Base-by-base conservation (phyloP, 2,888 invertebrate species). In the Oasisia sp. region DNA sequence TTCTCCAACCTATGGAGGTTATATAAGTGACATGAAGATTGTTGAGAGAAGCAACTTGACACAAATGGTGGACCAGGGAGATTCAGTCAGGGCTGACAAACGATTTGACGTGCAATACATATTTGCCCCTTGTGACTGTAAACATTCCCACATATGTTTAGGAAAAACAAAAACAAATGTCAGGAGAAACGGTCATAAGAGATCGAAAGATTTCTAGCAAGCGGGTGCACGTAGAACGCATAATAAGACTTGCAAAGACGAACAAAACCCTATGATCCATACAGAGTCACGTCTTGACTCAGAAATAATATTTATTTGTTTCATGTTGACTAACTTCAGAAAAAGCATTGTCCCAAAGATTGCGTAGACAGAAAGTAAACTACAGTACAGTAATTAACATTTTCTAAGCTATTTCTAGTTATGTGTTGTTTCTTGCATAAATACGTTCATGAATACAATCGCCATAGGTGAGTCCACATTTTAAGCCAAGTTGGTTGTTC, bases 1-100 rank as follows among this genome's bases (percentile, higher is more conserved):
- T 32, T 94, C 94, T n/a, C 89, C 91, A 32, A 92, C 93, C 12
- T 94, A 94, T 93, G 94, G 94, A 14, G 94, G 94, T 38, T 94
- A 93, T 19, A 93, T 93, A 3, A 94, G 94, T 92, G 94, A 94
- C 19, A 27, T 89, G 32, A 91, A 92, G 91, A 91, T 93, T 44
- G 38, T 58, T 7, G 92, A 92, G 32, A n/a, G 92, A 38, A 56
- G 32, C n/a, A 58, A n/a, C 32, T 27, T 92, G 0, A 32, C n/a
- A 5, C 9, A 27, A 32, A n/a, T n/a, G n/a, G n/a, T n/a, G n/a
- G n/a, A n/a, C n/a, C n/a, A n/a, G n/a, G n/a, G n/a, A n/a, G n/a
- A 45, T 92, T 27, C n/a, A 44, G 93, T 93, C 19, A 19, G 11
- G 58, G 19, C 58, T 19, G 58, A 58, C 19, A 14, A 58, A 58